phyloP scores from a whole-genome alignment of 2,888 invertebrate genomes.

The Leucophenga montana region DNA sequence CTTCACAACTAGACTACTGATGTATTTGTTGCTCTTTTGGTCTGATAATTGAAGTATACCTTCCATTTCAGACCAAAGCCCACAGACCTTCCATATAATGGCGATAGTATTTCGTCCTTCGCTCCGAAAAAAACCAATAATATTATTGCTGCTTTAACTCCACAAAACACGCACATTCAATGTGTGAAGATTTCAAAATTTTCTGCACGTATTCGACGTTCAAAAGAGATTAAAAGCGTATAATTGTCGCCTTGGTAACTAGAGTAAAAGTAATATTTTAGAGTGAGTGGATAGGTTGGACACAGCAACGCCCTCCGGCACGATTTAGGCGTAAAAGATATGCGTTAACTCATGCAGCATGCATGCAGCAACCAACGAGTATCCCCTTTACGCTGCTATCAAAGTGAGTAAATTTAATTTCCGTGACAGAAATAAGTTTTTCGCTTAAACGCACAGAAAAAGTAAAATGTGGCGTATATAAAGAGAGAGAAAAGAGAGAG shows the following conservation, averaged over 20 bases:
- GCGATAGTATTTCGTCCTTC: no score
- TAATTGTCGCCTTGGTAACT: conserved; percentile 64
- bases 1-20: no score
- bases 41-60: no score
- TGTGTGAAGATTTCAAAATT: conserved; percentile 53
- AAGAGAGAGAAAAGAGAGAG: no score
- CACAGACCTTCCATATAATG: no score
- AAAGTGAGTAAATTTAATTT: conserved; percentile 65
- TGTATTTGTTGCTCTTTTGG: no score
- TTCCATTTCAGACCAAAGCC: no score
- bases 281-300: background rate
- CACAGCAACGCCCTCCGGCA: conserved; percentile 54
- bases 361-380: background rate
- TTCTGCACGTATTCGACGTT: conserved; percentile 66
- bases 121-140: background rate
- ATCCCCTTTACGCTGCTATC: conserved; percentile 8
- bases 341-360: conserved; percentile 11
- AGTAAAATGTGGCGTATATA: background rate
- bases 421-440: conserved; percentile 67
- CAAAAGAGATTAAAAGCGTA: conserved; percentile 67
- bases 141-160: no score
- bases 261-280: conserved; percentile 10
- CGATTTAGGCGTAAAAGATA: conserved; percentile 57
- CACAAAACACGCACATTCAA: background rate
- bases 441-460: conserved; percentile 62